Conservation (phyloP, 2,113 vertebrate species). For the Oriolus oriolus region DNA sequence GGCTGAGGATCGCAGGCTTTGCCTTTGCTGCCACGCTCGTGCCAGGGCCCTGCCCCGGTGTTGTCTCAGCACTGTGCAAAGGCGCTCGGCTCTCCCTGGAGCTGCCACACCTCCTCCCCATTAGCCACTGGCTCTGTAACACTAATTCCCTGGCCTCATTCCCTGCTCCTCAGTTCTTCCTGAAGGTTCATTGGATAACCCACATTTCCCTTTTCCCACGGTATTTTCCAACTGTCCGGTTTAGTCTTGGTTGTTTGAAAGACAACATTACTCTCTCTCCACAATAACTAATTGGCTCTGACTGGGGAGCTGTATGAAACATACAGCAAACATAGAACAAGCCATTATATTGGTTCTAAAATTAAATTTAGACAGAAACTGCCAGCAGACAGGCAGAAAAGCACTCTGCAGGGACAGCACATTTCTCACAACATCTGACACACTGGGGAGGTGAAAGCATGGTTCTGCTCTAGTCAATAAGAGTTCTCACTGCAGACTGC, state of each 20-base stretch:
- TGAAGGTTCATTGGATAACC: accelerated
- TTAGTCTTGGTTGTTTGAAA: neutral
- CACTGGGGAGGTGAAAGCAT: neutral
- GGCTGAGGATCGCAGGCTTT: neutral
- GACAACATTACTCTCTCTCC: neutral
- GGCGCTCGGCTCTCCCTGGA: neutral
- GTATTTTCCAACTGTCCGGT: neutral
- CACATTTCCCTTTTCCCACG: neutral
- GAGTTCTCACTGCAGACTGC: neutral
- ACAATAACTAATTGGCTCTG: neutral
- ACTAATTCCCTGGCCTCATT: neutral
- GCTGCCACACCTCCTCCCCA: neutral
- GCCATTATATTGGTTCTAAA: neutral
- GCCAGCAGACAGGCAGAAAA: neutral
- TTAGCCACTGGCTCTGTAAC: neutral
- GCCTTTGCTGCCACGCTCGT: neutral
- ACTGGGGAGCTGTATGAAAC: neutral
- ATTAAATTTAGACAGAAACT: slow-evolving; percentile 6
- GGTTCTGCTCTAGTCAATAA: neutral
- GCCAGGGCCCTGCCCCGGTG: neutral
- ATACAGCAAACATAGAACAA: neutral
- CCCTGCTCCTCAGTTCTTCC: neutral
- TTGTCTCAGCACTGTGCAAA: accelerated
- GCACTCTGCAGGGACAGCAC: neutral
- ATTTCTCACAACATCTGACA: neutral